Base-by-base conservation (phyloP, 2,888 invertebrate species). In the Drosophila helvetica region DNA sequence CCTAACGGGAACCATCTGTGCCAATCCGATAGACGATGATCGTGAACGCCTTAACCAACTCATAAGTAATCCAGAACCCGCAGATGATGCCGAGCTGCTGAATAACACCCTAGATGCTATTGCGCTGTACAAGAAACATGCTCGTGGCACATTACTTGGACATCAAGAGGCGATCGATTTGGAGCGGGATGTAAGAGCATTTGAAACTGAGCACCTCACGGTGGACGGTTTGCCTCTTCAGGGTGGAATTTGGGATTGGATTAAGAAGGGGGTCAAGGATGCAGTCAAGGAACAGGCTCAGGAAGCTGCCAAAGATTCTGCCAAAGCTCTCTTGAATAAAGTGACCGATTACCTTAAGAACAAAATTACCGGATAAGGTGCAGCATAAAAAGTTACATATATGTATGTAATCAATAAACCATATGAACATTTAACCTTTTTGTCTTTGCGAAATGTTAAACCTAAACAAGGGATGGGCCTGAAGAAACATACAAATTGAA, bases 221-320 rank as follows among this genome's bases (percentile, higher is more conserved):
- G 4, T 62, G 9, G 47, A 62, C 2, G 61, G 47, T n/a, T 63
- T 63, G 2, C 63, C 47, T 1, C 8, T 27, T 6, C 61, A 62
- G 18, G 61, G 63, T 1, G 61, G 61, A 47, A 0, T 7, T 62
- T 42, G 4, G 18, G 8, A 15, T 15, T 9, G 0, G 46, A 3
- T n/a, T 62, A 2, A 62, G 38, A 19, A 1, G 5, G 33, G 2
- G 47, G 38, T 18, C 1, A 62, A 3, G 38, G 8, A 8, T 62
- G 30, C 10, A 4, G 30, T 30, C 30, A 30, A 30, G 30, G 30
- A 30, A 0, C 0, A 3, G 10, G 10, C 30, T 10, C 12, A 12
- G 33, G 15, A 38, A n/a, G n/a, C 1, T 3, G 33, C 33, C 3
- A 10, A 30, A 30, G 0, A 3, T 3, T 10, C 30, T 10, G 10